Base-by-base conservation (phyloP, 1,140 invertebrate species). In the Bursaphelenchus mucronatus region DNA sequence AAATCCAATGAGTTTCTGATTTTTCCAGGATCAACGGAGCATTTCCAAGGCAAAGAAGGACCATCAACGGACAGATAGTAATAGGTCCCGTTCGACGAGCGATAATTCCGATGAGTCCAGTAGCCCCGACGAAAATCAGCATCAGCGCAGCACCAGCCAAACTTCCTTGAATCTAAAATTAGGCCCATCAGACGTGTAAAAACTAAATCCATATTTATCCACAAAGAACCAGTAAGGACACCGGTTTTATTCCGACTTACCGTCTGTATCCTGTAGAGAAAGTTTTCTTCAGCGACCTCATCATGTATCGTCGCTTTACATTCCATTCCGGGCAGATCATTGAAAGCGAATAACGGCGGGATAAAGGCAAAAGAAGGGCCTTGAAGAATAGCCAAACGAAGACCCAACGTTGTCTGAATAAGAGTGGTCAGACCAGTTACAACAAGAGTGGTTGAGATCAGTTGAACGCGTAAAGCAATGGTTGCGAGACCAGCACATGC, bases 31-130 rank as follows among this genome's bases (percentile, higher is more conserved):
- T 79, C n/a, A 75, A 75, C 8, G 76, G 72, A 30, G 80, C 68
- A 39, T 82, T 62, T 19, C 81, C 61, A 1, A 83, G 69, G 19
- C 81, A 82, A 6, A 83, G 74, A 10, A 83, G 69, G 9, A 77
- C 74, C 51, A 83, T 78, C 46, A 74, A 52, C 2, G 72, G 73
- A 10, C 56, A 46, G 15, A 74, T 75, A n/a, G 70, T 71, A 10
- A 74, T 54, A 5, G 72, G 72, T 57, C 83, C 82, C 40, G 83
- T 75, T 67, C 69, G 82, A 13, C 74, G 61, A 9, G 82, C 50
- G 8, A 83, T 41, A 30, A 79, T 51, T 15, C 83, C 83, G 49
- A 83, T 70, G 5, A 83, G 51, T 8, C 83, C 83, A 6, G 78
- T 83, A 9, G 69, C 65, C 6, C 82, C 83, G 64, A 83, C 73